These are phyloP conservation scores for Polypedilum pembai DNA, from an alignment of 1,140 invertebrate genomes.

Conservation along the genomic window DNA sequence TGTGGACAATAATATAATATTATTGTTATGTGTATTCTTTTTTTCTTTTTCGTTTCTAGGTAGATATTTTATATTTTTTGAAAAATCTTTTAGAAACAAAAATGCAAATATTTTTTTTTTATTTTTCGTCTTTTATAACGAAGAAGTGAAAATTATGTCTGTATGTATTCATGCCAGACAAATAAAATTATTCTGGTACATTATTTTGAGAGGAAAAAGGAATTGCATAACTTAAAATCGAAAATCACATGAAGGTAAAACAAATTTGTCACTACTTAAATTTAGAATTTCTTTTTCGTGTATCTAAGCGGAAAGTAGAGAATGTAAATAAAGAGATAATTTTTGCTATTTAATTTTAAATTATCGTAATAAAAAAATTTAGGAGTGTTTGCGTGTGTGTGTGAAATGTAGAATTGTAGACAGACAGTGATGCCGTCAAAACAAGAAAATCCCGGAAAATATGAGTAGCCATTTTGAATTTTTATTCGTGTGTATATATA, in stretches of 20 bases:
- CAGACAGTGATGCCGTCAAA: background rate
- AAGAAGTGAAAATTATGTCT: background rate
- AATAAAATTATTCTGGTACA: background rate
- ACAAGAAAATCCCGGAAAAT: conserved; percentile 17
- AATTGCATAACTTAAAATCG: conserved; percentile 18
- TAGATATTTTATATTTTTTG: background rate
- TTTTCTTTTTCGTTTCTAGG: too few relatives aligned
- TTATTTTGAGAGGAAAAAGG: background rate
- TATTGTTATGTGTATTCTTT: too few relatives aligned
- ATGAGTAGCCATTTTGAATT: conserved; percentile 12
- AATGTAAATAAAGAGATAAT: background rate
- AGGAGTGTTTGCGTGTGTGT: too few relatives aligned
- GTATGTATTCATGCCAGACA: background rate
- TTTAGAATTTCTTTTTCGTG: background rate
- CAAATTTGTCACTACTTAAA: background rate
- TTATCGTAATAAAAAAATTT: background rate
- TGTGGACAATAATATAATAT: too few relatives aligned
- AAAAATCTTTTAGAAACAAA: background rate
- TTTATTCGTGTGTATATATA: background rate
- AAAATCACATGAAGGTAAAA: background rate
- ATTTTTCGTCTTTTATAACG: too few relatives aligned
- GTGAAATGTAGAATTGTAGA: background rate
- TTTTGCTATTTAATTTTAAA: background rate
- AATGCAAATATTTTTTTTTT: too few relatives aligned
- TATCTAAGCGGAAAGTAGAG: background rate